Conservation (phyloP, 2,797 vertebrate genomes). For the Simalia tracyae region DNA sequence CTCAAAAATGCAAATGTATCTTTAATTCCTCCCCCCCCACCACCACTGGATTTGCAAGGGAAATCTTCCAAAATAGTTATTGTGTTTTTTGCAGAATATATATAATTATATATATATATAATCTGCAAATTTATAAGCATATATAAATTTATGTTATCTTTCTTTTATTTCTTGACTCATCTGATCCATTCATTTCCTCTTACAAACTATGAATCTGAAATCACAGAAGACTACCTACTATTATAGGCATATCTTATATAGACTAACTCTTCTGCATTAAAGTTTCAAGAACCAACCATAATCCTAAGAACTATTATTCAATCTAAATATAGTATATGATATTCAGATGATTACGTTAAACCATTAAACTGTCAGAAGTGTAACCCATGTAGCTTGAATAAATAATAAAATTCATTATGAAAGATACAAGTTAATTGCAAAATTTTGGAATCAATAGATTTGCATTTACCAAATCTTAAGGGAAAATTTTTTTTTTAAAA, state of each 20-base stretch:
- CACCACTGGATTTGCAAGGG: not conserved
- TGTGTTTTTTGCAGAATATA: not conserved
- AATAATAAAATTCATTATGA: not conserved
- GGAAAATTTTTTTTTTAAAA: not conserved
- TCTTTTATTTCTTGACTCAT: not conserved
- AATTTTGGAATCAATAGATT: not conserved
- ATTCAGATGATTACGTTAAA: not conserved
- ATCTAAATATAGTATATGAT: not conserved
- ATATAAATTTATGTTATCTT: not conserved
- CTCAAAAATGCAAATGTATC: not conserved
- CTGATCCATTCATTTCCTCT: not conserved
- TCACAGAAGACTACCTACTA: not conserved
- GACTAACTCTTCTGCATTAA: not conserved
- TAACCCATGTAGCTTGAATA: not conserved
- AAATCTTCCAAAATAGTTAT: not conserved
- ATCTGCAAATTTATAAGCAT: not conserved
- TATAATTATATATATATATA: no score
- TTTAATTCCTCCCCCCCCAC: not conserved
- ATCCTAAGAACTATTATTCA: not conserved
- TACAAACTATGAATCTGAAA: not conserved
- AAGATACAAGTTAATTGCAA: not conserved
- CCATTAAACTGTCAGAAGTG: not conserved
- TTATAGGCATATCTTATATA: not conserved
- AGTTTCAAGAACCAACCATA: not conserved
- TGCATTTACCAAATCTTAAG: not conserved